Evolutionary conservation across 2,797 vertebrate species (phyloP).

Genomic region (Pangasius mekongensis): DNA sequence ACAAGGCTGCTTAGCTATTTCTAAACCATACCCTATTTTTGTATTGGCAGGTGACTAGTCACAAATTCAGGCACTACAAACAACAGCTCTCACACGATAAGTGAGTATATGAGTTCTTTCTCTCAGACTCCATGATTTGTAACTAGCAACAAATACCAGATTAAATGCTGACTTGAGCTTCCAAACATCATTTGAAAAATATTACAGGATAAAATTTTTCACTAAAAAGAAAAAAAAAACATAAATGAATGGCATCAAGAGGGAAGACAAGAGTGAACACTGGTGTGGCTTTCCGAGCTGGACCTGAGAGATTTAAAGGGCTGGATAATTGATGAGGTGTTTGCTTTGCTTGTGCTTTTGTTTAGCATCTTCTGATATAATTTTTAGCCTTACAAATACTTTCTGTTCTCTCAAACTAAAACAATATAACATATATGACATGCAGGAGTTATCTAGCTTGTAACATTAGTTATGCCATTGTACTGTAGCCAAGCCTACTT

Average conservation of each 20-base stretch:
- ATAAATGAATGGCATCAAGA: neutral
- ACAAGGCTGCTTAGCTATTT: conserved; percentile 20
- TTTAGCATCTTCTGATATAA: neutral
- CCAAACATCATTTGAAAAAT: neutral
- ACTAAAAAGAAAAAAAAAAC: neutral
- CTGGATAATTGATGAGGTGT: neutral
- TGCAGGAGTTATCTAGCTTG: neutral
- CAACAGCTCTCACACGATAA: no score
- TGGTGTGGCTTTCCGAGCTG: neutral
- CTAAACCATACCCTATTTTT: conserved; percentile 23
- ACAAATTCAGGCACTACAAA: neutral
- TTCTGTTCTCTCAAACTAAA: neutral
- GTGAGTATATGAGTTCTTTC: no score
- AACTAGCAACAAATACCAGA: neutral
- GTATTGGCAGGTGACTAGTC: conserved; percentile 6
- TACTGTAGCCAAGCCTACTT: neutral
- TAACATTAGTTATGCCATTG: neutral
- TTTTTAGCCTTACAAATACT: neutral
- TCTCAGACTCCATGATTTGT: no score
- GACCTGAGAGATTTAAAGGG: neutral
- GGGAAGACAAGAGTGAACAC: neutral
- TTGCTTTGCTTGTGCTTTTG: neutral
- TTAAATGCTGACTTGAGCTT: neutral
- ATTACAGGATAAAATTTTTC: neutral
- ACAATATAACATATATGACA: neutral